phyloP scores from a whole-genome alignment of 2,797 vertebrate genomes.

The Alexandromys oeconomus region DNA sequence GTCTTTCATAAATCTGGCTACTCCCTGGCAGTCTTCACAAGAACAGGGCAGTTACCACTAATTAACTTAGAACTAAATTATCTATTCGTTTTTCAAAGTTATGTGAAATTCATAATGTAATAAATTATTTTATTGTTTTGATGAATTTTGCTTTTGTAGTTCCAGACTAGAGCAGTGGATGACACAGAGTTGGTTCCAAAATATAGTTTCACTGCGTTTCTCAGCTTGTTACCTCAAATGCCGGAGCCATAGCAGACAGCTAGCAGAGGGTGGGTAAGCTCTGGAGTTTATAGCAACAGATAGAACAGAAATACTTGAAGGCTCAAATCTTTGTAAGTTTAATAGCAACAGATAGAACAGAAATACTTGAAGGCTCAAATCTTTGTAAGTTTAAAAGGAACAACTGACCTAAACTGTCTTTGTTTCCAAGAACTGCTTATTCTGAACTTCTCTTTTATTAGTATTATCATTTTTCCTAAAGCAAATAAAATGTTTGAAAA shows the following conservation, averaged over 20 bases:
- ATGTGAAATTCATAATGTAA: not conserved
- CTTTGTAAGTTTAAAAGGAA: not conserved
- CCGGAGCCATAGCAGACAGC: not conserved
- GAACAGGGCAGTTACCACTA: not conserved
- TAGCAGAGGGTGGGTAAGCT: not conserved
- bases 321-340: not conserved
- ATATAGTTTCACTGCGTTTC: not conserved
- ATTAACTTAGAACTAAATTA: not conserved
- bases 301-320: not conserved
- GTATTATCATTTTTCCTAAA: not conserved
- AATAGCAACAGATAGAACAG: not conserved
- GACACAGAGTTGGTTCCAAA: not conserved
- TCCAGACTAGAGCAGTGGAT: not conserved
- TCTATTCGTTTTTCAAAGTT: not conserved
- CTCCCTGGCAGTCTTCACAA: not conserved
- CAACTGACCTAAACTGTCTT: constrained; percentile 29
- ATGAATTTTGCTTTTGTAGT: not conserved
- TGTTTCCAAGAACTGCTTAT: constrained; percentile 38
- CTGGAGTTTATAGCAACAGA: not conserved
- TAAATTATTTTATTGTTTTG: not conserved
- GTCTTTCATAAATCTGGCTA: not conserved
- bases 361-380: not conserved
- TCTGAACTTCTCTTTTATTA: constrained; percentile 15
- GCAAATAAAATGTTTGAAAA: constrained; percentile 22
- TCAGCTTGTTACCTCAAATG: constrained; percentile 8